A percentile compares a stretch with the other conserved stretches of the same genome.
Conservation (phyloP, 2,797 vertebrate species). For the Tachyglossus aculeatus region DNA sequence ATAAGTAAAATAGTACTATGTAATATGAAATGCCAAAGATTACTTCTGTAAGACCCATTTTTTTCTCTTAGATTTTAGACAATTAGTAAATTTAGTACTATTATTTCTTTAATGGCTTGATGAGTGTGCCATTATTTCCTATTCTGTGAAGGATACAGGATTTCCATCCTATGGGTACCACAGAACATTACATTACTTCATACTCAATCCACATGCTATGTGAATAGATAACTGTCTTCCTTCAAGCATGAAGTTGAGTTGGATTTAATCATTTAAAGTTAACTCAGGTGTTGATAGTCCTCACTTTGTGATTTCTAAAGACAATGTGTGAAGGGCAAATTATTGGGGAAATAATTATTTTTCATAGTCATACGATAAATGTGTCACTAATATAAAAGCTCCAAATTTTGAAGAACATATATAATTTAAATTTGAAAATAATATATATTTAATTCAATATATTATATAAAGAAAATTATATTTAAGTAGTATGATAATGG, state of each 20-base stretch:
- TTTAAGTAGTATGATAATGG: neutral
- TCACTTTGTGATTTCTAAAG: neutral
- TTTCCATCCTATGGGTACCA: neutral
- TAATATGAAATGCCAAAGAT: neutral
- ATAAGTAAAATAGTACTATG: neutral
- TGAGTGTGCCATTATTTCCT: no score
- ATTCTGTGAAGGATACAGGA: no score
- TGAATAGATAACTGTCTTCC: neutral
- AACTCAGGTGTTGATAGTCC: neutral
- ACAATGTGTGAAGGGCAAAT: constrained; percentile 2
- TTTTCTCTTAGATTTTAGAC: neutral
- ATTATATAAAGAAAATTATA: neutral
- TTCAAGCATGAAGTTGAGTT: neutral
- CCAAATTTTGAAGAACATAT: neutral
- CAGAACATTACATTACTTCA: neutral
- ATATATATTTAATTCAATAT: neutral
- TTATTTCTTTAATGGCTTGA: neutral
- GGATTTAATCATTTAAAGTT: neutral
- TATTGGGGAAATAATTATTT: neutral
- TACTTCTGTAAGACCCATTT: neutral
- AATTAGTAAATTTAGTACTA: neutral
- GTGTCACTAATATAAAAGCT: neutral
- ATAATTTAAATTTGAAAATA: neutral
- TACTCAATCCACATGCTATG: neutral
- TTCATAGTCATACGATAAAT: neutral